phyloP scores from a whole-genome alignment of 2,797 vertebrate species.

The Urosaurus nigricauda region DNA sequence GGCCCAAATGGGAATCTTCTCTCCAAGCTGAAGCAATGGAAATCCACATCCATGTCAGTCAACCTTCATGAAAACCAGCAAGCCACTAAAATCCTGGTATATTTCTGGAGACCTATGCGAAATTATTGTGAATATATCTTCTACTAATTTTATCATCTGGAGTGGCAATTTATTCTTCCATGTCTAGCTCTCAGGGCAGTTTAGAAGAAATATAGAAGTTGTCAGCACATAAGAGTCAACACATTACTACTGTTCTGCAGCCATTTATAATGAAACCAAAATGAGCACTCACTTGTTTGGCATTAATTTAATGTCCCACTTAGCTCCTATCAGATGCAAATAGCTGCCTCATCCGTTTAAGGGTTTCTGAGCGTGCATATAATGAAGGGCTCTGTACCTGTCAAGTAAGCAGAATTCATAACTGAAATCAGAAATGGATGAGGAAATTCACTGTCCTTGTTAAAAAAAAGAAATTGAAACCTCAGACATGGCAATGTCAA shows the following conservation, averaged over 20 bases:
- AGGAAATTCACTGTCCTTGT: constrained; percentile 66
- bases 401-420: constrained; percentile 75
- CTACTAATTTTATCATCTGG: constrained; percentile 71
- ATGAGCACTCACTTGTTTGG: constrained; percentile 73
- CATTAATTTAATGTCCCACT: constrained; percentile 76
- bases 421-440: constrained; percentile 74
- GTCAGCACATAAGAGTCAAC: constrained; percentile 65
- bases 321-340: constrained; percentile 73
- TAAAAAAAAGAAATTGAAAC: constrained; percentile 62
- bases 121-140: constrained; percentile 72
- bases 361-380: constrained; percentile 63
- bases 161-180: constrained; percentile 67
- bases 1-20: not conserved
- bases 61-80: constrained; percentile 47
- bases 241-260: constrained; percentile 65
- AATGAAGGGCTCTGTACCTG: constrained; percentile 73
- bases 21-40: not conserved
- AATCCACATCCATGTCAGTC: constrained; percentile 41
- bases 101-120: constrained; percentile 62
- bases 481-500: constrained; percentile 40
- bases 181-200: constrained; percentile 59
- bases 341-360: constrained; percentile 72
- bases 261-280: constrained; percentile 70
- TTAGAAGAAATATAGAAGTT: constrained; percentile 69
- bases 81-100: constrained; percentile 44